Evolutionary conservation across 2,888 invertebrate genomes (phyloP), one percentile per base, ranked within the genome.

Genomic region (Andrena chrysosceles): DNA sequence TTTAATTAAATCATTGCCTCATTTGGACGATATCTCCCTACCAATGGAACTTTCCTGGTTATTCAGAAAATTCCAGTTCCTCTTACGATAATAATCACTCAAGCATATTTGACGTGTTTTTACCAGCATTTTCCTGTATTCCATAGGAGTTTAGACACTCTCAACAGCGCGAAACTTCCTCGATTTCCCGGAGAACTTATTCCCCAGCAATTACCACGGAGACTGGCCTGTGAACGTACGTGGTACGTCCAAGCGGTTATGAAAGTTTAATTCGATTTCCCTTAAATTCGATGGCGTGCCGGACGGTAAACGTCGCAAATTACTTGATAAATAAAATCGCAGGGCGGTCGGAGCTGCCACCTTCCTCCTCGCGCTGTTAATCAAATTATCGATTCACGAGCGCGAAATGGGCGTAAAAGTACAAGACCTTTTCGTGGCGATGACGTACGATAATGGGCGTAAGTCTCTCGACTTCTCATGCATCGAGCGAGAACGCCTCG

Each of bases 371-470:
- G 42, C 13, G 42, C 42, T 2, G 71, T 23, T 59, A 49, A 74
- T 75, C 33, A 75, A 70, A 62, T 63, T 76, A 80, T 80, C 60
- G 69, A 81, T 69, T 69, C 42, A n/a, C 16, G 63, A 26, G 26
- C 23, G 70, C 13, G 31, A 29, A 74, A 62, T 33, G 26, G 66
- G 13, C 29, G 67, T 54, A 33, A 69, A 48, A 33, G 60, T 60
- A 60, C 68, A 72, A 68, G 84, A 72, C 64, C 72, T 78, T 72
- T 75, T 72, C 66, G 60, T 72, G 64, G 60, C 78, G 60, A 75
- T 84, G 74, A 83, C 71, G 77, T 83, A 84, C 60, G 83, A 75
- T 84, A 83, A 78, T 78, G 71, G 72, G 48, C 29, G 64, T 69
- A 78, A 75, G 73, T 76, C 42, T 42, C 42, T 42, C 54, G 76